phyloP scores from a whole-genome alignment of 2,113 vertebrate genomes.

The Porphyrio hochstetteri region DNA sequence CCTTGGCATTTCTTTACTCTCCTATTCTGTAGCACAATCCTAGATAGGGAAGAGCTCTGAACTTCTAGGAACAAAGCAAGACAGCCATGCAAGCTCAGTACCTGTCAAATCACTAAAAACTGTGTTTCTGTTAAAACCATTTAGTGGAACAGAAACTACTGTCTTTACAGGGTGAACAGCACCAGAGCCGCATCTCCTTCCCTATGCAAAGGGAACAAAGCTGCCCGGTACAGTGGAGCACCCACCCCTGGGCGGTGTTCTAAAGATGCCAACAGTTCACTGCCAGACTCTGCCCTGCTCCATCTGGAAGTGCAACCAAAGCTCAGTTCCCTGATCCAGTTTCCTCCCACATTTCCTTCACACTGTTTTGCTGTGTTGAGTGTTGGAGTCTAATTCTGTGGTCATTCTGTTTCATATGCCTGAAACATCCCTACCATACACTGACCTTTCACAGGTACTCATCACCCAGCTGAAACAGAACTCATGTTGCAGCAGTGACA shows the following conservation, averaged over 20 bases:
- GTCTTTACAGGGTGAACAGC: background rate
- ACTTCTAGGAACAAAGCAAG: background rate
- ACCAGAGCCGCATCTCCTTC: background rate
- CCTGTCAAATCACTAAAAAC: background rate
- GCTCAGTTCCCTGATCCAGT: background rate
- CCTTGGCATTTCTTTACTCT: background rate
- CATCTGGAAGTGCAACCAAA: background rate
- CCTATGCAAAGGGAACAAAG: background rate
- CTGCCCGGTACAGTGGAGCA: fast-evolving
- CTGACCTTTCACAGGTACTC: fast-evolving
- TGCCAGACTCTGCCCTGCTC: background rate
- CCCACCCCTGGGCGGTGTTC: fast-evolving
- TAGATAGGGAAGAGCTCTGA: background rate
- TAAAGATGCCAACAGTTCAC: background rate
- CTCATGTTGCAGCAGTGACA: fast-evolving
- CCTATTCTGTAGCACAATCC: background rate
- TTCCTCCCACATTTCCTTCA: background rate
- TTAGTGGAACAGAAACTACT: background rate
- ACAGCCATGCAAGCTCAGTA: background rate
- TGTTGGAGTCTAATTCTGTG: background rate
- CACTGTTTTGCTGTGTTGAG: background rate
- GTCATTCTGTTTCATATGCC: too few relatives aligned
- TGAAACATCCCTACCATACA: fast-evolving
- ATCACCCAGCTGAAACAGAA: background rate
- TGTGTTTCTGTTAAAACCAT: background rate